phyloP scores from a whole-genome alignment of 2,797 vertebrate genomes.

The Phoxinus dragarum region DNA sequence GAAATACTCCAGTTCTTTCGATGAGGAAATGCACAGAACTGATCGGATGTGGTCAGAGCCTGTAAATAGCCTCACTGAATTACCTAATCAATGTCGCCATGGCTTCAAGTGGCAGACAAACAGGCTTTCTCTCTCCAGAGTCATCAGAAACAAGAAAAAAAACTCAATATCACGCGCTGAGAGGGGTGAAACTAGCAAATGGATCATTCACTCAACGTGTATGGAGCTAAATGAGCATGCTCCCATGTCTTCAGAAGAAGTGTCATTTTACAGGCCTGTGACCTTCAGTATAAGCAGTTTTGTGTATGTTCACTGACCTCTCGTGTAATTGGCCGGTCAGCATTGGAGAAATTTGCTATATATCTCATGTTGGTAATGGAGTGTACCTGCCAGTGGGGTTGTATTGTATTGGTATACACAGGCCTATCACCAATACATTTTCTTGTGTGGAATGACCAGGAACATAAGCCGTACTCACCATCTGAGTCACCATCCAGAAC shows the following conservation, averaged over 20 bases:
- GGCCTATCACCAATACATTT: not conserved
- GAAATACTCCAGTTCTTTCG: slow-evolving; percentile 22
- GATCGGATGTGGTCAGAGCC: slow-evolving; percentile 37
- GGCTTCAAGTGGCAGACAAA: slow-evolving; percentile 6
- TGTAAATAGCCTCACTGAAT: slow-evolving; percentile 51
- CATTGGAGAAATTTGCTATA: slow-evolving; percentile 5
- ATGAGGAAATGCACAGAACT: slow-evolving; percentile 19
- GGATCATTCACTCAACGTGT: not conserved
- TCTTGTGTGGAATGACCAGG: not conserved
- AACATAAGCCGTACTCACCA: slow-evolving; percentile 56
- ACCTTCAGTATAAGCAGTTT: slow-evolving; percentile 22
- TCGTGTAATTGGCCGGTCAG: slow-evolving; percentile 34
- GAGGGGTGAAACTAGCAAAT: slow-evolving; percentile 1
- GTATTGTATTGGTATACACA: not conserved
- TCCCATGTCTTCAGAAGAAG: not conserved
- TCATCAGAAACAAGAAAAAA: slow-evolving; percentile 18
- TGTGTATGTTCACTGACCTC: slow-evolving; percentile 27
- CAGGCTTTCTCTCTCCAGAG: slow-evolving; percentile 10
- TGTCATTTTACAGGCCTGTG: slow-evolving; percentile 15
- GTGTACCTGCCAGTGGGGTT: slow-evolving; percentile 9
- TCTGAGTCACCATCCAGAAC: slow-evolving; percentile 64
- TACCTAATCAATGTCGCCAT: slow-evolving; percentile 44
- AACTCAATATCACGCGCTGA: slow-evolving; percentile 9
- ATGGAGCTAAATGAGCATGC: slow-evolving; percentile 25
- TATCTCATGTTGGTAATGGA: slow-evolving; percentile 9